phyloP scores from a whole-genome alignment of 2,888 invertebrate genomes.

The Mesodorylaimus sp. region DNA sequence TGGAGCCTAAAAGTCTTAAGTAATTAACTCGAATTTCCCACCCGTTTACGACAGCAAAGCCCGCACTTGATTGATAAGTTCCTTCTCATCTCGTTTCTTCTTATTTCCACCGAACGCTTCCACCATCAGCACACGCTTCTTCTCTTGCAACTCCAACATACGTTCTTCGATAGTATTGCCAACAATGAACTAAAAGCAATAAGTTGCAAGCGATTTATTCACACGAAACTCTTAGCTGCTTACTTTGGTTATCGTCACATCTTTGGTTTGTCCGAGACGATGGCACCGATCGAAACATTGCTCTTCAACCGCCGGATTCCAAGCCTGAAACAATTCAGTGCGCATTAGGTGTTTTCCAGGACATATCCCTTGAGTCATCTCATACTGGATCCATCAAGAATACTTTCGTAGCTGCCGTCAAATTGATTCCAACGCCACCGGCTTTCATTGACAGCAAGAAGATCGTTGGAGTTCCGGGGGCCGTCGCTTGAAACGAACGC shows the following conservation, averaged over 20 bases:
- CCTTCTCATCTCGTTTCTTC: too few species aligned
- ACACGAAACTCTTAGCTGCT: too few species aligned
- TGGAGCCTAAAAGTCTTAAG: too few species aligned
- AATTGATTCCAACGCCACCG: constrained; percentile 85
- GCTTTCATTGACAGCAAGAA: constrained; percentile 71
- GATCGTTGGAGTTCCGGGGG: constrained; percentile 37
- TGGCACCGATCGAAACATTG: constrained; percentile 88
- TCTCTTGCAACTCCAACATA: constrained; percentile 57
- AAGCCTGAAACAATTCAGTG: not conserved
- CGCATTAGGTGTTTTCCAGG: not conserved
- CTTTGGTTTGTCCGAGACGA: constrained; percentile 63
- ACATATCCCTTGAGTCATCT: not conserved
- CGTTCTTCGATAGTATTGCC: constrained; percentile 69
- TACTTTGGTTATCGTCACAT: constrained; percentile 62
- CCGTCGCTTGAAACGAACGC: not conserved
- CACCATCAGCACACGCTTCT: constrained; percentile 46
- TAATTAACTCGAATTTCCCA: too few species aligned
- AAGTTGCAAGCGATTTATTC: not conserved
- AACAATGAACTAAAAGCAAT: constrained; percentile 47
- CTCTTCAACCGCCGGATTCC: constrained; percentile 74
- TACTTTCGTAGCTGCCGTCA: constrained; percentile 41
- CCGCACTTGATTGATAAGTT: too few species aligned
- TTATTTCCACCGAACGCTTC: not conserved
- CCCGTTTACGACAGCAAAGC: too few species aligned
- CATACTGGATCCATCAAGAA: constrained; percentile 78